A percentile compares a stretch with the other conserved stretches of the same genome.
These are phyloP conservation scores for Turritopsis rubra DNA, from an alignment of 30 jellyfish, hydroid and myxozoan genomes.

Conservation along the genomic window DNA sequence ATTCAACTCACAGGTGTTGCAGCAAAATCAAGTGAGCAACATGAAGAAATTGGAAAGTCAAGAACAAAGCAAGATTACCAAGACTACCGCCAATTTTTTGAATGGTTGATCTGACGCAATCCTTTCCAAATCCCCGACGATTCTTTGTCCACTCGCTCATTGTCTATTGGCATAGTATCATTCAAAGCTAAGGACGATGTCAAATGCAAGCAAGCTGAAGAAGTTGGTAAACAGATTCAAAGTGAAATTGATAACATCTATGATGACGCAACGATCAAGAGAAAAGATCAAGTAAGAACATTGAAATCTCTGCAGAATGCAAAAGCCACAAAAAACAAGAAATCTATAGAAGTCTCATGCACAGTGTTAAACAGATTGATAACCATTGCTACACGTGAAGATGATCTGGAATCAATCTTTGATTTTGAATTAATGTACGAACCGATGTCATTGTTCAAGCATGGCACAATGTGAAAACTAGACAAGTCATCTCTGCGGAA, in stretches of 20 bases:
- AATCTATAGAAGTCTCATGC: background rate
- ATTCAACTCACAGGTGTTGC: conserved; percentile 7
- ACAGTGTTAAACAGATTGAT: conserved; percentile 9
- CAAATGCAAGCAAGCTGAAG: conserved; percentile 42
- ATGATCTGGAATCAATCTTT: conserved; percentile 5
- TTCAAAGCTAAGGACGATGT: conserved; percentile 2
- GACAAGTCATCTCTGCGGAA: conserved; percentile 31
- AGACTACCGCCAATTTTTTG: conserved; percentile 6
- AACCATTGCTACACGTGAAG: conserved; percentile 10
- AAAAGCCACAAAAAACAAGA: background rate
- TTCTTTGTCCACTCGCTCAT: conserved; percentile 27
- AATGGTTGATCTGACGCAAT: conserved; percentile 14
- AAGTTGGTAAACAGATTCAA: conserved; percentile 33
- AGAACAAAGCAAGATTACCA: conserved; percentile 30
- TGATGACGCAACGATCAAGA: conserved; percentile 17
- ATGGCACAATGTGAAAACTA: conserved; percentile 31
- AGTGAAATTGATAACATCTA: background rate
- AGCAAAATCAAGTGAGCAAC: conserved; percentile 46
- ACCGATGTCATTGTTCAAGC: conserved; percentile 30
- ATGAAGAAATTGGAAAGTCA: conserved; percentile 36
- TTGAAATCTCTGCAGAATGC: conserved; percentile 21
- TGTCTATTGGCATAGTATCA: conserved; percentile 30
- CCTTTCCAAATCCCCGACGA: conserved; percentile 16
- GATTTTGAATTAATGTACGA: conserved; percentile 22
- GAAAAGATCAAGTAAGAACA: conserved; percentile 20